phyloP scores from a whole-genome alignment of 2,797 vertebrate species.

The Scleropages formosus region DNA sequence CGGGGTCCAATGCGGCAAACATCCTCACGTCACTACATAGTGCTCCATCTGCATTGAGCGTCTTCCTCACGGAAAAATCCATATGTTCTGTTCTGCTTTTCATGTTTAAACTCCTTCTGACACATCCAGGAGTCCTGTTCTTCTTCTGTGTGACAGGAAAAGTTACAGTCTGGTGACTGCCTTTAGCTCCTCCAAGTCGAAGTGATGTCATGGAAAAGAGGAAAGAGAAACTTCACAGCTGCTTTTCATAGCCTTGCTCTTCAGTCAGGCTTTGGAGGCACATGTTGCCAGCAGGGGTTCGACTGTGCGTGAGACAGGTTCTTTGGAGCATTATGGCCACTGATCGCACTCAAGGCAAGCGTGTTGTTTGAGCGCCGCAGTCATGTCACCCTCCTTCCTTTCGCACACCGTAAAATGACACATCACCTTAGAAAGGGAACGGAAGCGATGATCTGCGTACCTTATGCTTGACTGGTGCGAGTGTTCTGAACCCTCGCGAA shows the following conservation, averaged over 20 bases:
- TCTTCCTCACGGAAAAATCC: background rate
- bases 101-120: slow-evolving; percentile 35
- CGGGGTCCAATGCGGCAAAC: no score
- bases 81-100: background rate
- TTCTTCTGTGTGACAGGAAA: slow-evolving; percentile 42
- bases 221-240: slow-evolving; percentile 7
- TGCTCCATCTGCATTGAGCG: background rate
- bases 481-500: no score
- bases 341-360: background rate
- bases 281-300: no score
- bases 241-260: slow-evolving; percentile 21
- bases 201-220: slow-evolving; percentile 49
- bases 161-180: slow-evolving; percentile 8
- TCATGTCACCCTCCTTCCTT: background rate
- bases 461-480: no score
- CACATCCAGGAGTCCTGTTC: slow-evolving; percentile 32
- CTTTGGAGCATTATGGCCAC: background rate
- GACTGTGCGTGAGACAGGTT: slow-evolving; percentile 2
- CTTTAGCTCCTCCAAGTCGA: slow-evolving; percentile 37
- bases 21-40: no score
- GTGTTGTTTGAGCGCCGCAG: no score
- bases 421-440: background rate
- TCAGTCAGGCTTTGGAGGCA: slow-evolving; percentile 1
- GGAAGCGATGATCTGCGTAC: background rate
- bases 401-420: background rate